phyloP scores from a whole-genome alignment of 2,888 invertebrate species.

The Nezara viridula region DNA sequence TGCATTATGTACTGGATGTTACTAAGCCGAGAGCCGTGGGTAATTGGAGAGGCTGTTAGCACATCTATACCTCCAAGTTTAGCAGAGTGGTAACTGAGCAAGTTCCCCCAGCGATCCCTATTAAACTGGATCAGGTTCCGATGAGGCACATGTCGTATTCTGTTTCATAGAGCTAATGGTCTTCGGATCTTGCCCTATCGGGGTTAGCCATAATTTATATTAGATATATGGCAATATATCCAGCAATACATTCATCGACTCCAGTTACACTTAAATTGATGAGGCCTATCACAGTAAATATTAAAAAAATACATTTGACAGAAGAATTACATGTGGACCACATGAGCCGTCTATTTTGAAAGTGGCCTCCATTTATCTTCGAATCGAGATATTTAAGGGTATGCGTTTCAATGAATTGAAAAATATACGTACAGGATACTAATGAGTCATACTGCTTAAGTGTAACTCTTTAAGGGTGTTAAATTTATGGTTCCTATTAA shows the following conservation, averaged over 20 bases:
- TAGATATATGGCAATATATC: background rate
- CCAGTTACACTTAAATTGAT: no score
- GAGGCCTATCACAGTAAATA: no score
- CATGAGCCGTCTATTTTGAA: no score
- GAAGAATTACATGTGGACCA: no score
- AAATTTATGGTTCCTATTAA: no score
- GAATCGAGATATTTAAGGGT: no score
- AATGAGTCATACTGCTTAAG: no score
- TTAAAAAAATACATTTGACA: no score
- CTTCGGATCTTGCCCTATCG: background rate
- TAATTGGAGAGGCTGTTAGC: conserved; percentile 11
- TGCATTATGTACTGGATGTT: background rate
- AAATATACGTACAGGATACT: no score
- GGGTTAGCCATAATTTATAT: background rate
- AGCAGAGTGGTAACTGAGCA: background rate
- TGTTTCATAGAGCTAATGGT: conserved; percentile 17
- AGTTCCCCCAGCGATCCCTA: background rate
- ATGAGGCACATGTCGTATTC: conserved; percentile 25
- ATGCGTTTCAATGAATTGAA: no score
- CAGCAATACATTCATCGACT: background rate
- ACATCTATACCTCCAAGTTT: background rate
- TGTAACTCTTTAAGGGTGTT: no score
- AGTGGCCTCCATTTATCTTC: no score
- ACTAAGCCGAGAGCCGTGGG: background rate
- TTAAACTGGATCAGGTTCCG: conserved; percentile 25